Percentiles rank a stretch among this genome's conserved stretches.
These are phyloP conservation scores for Drosophila cardini DNA, from an alignment of 1,140 invertebrate species.

Conservation along the genomic window DNA sequence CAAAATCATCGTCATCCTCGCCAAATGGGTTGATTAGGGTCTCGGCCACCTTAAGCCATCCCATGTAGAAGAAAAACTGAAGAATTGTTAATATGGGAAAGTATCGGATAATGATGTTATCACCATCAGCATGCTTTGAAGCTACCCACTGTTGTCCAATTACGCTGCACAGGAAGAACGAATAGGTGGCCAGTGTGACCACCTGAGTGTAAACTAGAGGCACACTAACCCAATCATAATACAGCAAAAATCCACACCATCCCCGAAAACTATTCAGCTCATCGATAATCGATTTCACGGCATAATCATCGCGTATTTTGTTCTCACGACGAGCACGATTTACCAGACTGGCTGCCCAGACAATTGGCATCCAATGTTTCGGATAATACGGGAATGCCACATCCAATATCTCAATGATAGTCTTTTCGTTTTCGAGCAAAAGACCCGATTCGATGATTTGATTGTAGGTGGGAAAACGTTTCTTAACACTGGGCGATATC, in stretches of 20 bases:
- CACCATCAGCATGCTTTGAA: constrained; percentile 65
- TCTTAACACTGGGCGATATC: constrained; percentile 95
- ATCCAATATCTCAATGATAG: constrained; percentile 92
- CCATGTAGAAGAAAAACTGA: constrained; percentile 94
- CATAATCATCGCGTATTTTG: constrained; percentile 95
- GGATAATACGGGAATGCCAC: constrained; percentile 93
- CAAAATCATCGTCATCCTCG: constrained; percentile 92
- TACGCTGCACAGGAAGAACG: constrained; percentile 91
- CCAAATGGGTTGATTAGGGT: constrained; percentile 93
- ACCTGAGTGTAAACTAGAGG: constrained; percentile 98
- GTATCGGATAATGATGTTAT: constrained; percentile 88
- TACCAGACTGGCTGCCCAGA: constrained; percentile 97
- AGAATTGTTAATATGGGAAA: constrained; percentile 93
- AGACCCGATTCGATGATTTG: constrained; percentile 95
- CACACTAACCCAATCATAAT: constrained; percentile 96
- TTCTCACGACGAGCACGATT: constrained; percentile 95
- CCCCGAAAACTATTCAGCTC: constrained; percentile 95
- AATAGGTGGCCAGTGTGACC: constrained; percentile 95
- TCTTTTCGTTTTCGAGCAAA: constrained; percentile 92
- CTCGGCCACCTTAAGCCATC: constrained; percentile 94
- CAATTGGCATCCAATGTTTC: constrained; percentile 97
- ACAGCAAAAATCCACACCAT: constrained; percentile 91
- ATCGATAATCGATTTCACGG: constrained; percentile 95
- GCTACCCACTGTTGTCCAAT: constrained; percentile 92
- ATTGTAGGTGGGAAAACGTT: constrained; percentile 94